Evolutionary conservation across 2,797 vertebrate species (phyloP), one percentile per base, ranked within the genome.

Genomic region (Coilia nasus): DNA sequence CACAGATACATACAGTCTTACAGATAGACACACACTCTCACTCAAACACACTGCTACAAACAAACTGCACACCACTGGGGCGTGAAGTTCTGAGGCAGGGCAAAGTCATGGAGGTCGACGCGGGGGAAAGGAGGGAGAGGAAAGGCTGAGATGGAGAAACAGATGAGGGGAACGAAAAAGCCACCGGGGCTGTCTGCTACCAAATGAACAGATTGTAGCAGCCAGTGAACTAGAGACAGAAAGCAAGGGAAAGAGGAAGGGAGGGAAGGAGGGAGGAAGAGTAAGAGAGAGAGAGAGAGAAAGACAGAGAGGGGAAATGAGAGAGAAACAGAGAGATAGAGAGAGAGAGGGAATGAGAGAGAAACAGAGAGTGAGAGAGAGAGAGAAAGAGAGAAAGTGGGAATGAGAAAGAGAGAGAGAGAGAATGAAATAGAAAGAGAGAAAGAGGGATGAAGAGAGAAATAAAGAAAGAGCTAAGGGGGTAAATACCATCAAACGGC

Each of bases 401-500:
- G 46, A 47, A 10, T 78, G 46, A 47, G 46, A 47, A 10, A 47
- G 46, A 47, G 46, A 47, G 46, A 71, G 64, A 14, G 25, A 71
- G 64, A 82, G 71, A 64, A 25, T 50, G 31, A 64, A 56, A 83
- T 56, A 64, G 78, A 59, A 19, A 50, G 57, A 81, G 35, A 71
- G 59, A 54, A 46, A 78, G 44, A 75, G 31, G 46, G 46, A 78
- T 47, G 60, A 25, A 82, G 28, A 81, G 46, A 71, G 44, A 85
- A 25, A 83, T 44, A 87, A 50, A 82, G 35, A 47, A 31, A 71
- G 83, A 35, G 60, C 41, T 60, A 31, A 81, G 28, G 54, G 47
- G 64, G 78, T 35, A 3, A 28, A 50, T 96, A 97, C 96, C 96
- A 93, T 97, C 96, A 88, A 96, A 97, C 80, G 96, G 95, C 62